Percentiles rank a stretch among this genome's conserved stretches.
phyloP scores from a whole-genome alignment of 2,113 vertebrate genomes.

The Campylorhamphus procurvoides region DNA sequence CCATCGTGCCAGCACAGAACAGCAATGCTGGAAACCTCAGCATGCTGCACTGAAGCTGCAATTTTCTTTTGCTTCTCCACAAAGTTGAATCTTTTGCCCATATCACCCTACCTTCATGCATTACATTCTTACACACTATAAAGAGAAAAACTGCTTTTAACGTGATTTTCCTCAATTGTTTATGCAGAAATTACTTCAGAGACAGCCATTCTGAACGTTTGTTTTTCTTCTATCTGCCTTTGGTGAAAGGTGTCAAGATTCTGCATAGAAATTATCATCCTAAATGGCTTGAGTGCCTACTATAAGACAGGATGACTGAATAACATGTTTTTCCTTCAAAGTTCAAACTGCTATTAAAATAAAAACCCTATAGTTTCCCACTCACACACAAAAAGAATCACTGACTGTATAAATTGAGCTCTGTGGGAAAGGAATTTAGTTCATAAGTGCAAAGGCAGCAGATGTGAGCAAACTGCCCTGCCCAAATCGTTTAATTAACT shows the following conservation, averaged over 20 bases:
- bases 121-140: background rate
- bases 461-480: fast-evolving
- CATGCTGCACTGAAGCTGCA: background rate
- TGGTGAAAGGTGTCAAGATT: background rate
- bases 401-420: background rate
- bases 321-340: background rate
- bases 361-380: background rate
- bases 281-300: background rate
- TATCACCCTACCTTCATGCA: no score
- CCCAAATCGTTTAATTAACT: background rate
- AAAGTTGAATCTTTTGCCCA: background rate
- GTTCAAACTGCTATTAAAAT: background rate
- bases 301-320: background rate
- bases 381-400: background rate
- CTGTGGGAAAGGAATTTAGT: background rate
- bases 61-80: background rate
- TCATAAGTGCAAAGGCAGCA: background rate
- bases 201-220: background rate
- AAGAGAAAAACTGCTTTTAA: background rate
- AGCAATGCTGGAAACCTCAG: background rate
- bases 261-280: background rate
- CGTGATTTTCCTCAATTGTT: fast-evolving
- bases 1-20: background rate
- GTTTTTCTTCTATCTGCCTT: background rate
- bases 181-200: background rate